These are phyloP conservation scores for Vireo altiloquus DNA, from an alignment of 2,113 vertebrate species.

Conservation along the genomic window DNA sequence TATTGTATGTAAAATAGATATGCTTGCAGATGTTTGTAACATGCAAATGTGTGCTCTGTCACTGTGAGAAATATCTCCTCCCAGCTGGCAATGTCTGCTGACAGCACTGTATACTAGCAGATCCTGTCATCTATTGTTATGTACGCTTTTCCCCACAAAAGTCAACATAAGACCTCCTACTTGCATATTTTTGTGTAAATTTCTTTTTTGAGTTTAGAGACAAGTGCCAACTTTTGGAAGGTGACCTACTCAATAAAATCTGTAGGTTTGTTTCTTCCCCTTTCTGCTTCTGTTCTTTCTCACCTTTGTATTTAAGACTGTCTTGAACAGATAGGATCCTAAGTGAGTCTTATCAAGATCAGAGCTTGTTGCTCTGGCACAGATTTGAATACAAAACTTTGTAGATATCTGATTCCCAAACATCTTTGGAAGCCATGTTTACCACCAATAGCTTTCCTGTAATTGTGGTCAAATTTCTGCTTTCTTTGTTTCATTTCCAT, in stretches of 20 bases:
- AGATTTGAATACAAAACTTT: not conserved
- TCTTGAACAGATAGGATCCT: constrained; percentile 30
- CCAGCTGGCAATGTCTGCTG: not conserved
- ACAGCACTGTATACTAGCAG: not conserved
- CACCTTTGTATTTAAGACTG: constrained; percentile 33
- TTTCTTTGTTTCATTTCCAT: constrained; percentile 13
- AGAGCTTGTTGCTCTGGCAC: not conserved
- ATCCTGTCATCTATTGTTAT: not conserved
- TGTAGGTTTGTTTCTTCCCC: not conserved
- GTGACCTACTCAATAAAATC: not conserved
- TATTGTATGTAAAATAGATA: not conserved
- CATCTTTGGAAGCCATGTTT: not conserved
- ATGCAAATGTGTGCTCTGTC: not conserved
- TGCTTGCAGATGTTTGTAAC: not conserved
- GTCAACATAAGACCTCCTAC: not conserved
- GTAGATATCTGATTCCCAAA: not conserved
- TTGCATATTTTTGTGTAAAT: not conserved
- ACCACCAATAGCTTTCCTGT: not conserved
- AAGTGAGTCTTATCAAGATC: constrained; percentile 44
- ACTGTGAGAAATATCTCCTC: not conserved
- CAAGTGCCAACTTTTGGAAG: not conserved
- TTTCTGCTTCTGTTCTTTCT: constrained; percentile 57
- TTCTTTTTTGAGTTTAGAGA: no score
- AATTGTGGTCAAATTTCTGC: constrained; percentile 2
- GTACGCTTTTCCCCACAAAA: not conserved